Percentiles rank a stretch among this genome's conserved stretches.
These are phyloP conservation scores for Brachionus angularis DNA, from an alignment of 1,140 invertebrate species.

Conservation along the genomic window DNA sequence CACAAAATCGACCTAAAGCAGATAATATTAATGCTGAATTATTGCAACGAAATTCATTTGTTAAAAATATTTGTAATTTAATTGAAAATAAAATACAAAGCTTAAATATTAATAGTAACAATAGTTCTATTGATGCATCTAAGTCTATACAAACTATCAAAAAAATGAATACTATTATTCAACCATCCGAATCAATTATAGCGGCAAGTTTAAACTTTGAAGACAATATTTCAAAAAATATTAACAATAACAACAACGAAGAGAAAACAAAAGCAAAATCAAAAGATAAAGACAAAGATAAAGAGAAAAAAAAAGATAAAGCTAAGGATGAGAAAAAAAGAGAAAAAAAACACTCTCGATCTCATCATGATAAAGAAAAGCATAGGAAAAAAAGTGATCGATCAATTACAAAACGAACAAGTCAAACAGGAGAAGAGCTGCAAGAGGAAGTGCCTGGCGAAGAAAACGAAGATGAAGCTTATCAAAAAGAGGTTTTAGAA, in stretches of 20 bases:
- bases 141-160: neutral
- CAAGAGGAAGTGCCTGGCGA: neutral
- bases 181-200: neutral
- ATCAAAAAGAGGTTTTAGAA: neutral
- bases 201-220: neutral
- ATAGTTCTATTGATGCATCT: no score
- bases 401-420: no score
- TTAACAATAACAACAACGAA: constrained; percentile 13
- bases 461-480: neutral
- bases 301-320: neutral
- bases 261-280: neutral
- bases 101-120: neutral
- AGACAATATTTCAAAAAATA: neutral
- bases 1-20: no score
- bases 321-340: neutral
- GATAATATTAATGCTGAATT: no score
- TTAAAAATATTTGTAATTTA: constrained; percentile 8
- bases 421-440: neutral
- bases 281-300: constrained; percentile 5
- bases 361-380: neutral
- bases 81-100: constrained; percentile 27
- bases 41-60: constrained; percentile 20
- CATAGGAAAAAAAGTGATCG: neutral
- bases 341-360: neutral
- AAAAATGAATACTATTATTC: neutral